These are phyloP conservation scores for Ochotona princeps DNA, from an alignment of 2,113 vertebrate species.

Conservation along the genomic window DNA sequence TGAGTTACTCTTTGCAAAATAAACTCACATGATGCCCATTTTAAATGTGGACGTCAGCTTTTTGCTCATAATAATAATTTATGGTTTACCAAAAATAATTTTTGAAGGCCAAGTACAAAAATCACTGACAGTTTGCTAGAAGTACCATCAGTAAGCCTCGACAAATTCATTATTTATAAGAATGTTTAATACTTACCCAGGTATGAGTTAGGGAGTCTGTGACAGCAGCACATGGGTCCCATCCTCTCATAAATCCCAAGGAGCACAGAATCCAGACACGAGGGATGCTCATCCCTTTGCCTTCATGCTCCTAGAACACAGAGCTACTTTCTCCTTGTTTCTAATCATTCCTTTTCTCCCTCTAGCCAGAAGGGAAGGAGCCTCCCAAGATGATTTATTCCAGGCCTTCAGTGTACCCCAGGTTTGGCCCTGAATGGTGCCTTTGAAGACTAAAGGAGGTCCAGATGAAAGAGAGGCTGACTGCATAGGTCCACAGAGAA, in stretches of 20 bases:
- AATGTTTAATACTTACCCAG: background rate
- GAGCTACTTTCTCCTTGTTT: background rate
- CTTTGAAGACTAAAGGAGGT: conserved; percentile 74
- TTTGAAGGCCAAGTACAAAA: conserved; percentile 46
- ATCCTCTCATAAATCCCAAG: background rate
- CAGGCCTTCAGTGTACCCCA: conserved; percentile 66
- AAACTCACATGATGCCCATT: background rate
- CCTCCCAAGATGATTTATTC: conserved; percentile 69
- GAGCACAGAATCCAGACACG: background rate
- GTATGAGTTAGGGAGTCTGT: background rate
- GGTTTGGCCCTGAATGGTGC: conserved; percentile 34
- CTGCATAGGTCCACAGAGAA: conserved; percentile 49
- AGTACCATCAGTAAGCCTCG: background rate
- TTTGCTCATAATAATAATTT: conserved; percentile 21
- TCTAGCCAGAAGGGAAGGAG: conserved; percentile 21
- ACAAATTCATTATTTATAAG: background rate
- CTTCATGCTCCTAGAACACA: background rate
- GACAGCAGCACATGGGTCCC: background rate
- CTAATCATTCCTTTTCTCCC: conserved; percentile 37
- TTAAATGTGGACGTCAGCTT: background rate
- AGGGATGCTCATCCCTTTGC: background rate
- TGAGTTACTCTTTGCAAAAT: conserved; percentile 24
- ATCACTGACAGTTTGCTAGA: conserved; percentile 1
- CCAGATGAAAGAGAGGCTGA: conserved; percentile 72
- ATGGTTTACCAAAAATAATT: background rate